phyloP scores from a whole-genome alignment of 1,140 invertebrate genomes.

The Pachypeltis micranthus region DNA sequence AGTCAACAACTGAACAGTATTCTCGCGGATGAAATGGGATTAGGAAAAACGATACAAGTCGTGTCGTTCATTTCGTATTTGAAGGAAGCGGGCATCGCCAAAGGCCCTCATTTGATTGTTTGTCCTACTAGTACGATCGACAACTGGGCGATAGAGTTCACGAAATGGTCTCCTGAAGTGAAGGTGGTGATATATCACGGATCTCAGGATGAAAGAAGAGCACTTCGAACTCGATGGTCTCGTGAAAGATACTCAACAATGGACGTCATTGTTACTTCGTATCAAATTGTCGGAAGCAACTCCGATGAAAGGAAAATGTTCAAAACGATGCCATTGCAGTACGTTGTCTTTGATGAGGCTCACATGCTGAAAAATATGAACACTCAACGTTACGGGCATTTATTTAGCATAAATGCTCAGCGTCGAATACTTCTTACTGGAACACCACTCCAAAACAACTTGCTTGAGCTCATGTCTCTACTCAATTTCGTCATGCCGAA shows the following conservation, averaged over 20 bases:
- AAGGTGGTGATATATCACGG: constrained; percentile 81
- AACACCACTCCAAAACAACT: constrained; percentile 90
- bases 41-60: constrained; percentile 84
- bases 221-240: constrained; percentile 62
- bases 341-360: constrained; percentile 92
- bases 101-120: constrained; percentile 73
- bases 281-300: constrained; percentile 60
- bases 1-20: constrained; percentile 86
- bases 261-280: constrained; percentile 82
- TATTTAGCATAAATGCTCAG: constrained; percentile 75
- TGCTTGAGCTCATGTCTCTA: constrained; percentile 89
- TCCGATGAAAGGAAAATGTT: constrained; percentile 79
- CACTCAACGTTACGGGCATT: constrained; percentile 74
- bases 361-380: constrained; percentile 98
- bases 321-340: constrained; percentile 75
- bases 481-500: constrained; percentile 93
- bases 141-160: constrained; percentile 78
- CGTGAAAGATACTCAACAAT: constrained; percentile 58
- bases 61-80: constrained; percentile 81
- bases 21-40: constrained; percentile 81
- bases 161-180: constrained; percentile 70
- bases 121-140: constrained; percentile 86
- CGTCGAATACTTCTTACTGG: constrained; percentile 77
- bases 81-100: constrained; percentile 47
- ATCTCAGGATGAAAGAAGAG: constrained; percentile 64